Conservation (phyloP, 2,113 vertebrate species). For the Heterochromis multidens region DNA sequence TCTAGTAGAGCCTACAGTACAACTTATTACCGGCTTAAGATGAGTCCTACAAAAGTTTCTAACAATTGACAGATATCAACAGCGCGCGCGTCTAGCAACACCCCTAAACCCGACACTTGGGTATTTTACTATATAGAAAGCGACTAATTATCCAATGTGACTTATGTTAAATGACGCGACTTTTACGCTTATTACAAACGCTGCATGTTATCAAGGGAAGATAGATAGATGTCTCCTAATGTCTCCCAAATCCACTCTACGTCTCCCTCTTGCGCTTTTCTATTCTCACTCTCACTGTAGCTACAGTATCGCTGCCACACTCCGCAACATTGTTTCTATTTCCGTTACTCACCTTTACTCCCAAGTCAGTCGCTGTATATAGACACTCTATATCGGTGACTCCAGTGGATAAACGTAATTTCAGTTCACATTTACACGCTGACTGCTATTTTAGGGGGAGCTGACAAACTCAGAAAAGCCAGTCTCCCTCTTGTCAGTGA, state of each 20-base stretch:
- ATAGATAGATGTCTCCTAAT: slow-evolving; percentile 1
- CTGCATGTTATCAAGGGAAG: background rate
- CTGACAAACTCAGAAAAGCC: slow-evolving; percentile 81
- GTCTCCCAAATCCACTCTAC: slow-evolving; percentile 55
- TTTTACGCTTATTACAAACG: background rate
- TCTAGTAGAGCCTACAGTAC: background rate
- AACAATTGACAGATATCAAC: slow-evolving; percentile 35
- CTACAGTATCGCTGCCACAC: slow-evolving; percentile 43
- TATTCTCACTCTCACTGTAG: slow-evolving; percentile 33
- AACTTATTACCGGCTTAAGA: background rate
- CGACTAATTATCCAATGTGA: background rate
- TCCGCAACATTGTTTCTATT: slow-evolving; percentile 77
- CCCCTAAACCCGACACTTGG: background rate
- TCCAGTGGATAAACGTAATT: slow-evolving; percentile 77
- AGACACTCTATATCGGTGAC: slow-evolving; percentile 78
- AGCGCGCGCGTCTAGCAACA: slow-evolving; percentile 12
- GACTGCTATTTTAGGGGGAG: slow-evolving; percentile 81
- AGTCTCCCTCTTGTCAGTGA: slow-evolving; percentile 76
- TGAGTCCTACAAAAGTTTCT: slow-evolving; percentile 29
- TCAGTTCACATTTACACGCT: slow-evolving; percentile 77
- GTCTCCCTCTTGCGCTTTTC: slow-evolving; percentile 71
- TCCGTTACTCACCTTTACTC: slow-evolving; percentile 79
- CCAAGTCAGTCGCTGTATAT: slow-evolving; percentile 73
- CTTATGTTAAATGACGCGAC: background rate
- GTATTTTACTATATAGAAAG: background rate